Evolutionary conservation across 1,140 invertebrate genomes (phyloP).

Genomic region (Pissodes strobi): DNA sequence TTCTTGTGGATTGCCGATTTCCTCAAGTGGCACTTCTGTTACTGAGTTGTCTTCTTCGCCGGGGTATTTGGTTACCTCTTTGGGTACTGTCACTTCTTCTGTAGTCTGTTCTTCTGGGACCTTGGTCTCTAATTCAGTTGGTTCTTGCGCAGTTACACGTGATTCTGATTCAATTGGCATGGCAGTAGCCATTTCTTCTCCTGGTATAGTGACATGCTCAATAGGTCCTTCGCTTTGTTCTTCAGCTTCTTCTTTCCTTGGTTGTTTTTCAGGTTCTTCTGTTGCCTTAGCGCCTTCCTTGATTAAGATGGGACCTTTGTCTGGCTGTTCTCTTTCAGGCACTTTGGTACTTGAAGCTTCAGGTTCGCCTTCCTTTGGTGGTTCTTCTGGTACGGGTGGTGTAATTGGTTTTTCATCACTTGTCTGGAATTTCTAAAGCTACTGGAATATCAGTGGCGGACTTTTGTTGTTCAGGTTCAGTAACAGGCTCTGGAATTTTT

Average conservation of each 20-base stretch:
- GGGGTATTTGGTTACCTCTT: neutral
- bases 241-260: conserved; percentile 26
- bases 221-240: conserved; percentile 24
- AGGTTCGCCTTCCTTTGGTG: conserved; percentile 17
- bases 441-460: too few species aligned
- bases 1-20: neutral
- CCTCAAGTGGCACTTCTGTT: neutral
- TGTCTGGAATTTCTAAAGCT: conserved; percentile 6
- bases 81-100: neutral
- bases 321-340: conserved; percentile 29
- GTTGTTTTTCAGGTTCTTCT: neutral
- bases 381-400: neutral
- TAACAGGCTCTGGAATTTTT: neutral
- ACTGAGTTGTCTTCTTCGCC: neutral
- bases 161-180: conserved; percentile 30
- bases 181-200: conserved; percentile 13
- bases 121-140: conserved; percentile 12
- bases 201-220: conserved; percentile 30
- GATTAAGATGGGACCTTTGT: neutral
- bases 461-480: too few species aligned
- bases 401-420: conserved; percentile 7
- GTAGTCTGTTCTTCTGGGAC: too few species aligned
- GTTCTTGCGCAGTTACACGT: conserved; percentile 30
- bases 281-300: neutral
- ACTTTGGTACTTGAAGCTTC: neutral